Base-by-base conservation (phyloP, 2,888 invertebrate genomes). In the Oxytorus armatus region DNA sequence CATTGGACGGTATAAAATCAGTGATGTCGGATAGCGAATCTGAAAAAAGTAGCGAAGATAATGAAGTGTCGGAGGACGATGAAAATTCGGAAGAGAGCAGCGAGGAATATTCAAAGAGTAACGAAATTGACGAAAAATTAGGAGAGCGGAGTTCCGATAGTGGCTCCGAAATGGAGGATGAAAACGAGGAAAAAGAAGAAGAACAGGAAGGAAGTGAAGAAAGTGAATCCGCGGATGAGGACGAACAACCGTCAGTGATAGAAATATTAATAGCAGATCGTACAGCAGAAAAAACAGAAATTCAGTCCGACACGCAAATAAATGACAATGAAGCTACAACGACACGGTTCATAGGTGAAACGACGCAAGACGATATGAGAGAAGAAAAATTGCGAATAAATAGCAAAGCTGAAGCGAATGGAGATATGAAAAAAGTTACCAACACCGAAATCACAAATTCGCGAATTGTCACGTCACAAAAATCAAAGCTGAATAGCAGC, bases 1-100 rank as follows among this genome's bases (percentile, higher is more conserved):
- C 91, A n/a, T 77, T 92, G 42, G 87, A 87, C 47, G 86, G 89
- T 68, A 90, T 92, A 18, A 91, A 90, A 80, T 89, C 90, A 0
- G 89, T 90, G 61, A 86, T 92, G 81, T 90, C 92, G 7, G 90
- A 91, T 36, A 89, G 89, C 33, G 89, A 89, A 21, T 77, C 79
- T 2, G 86, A 85, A 21, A 88, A 89, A 47, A 84, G 84, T 23
- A 61, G 70, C 51, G 79, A 85, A 33, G 79, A 82, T 21, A 51
- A 79, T 11, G 70, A 79, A 33, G 77, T 77, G 8, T 85, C 89
- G 69, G 88, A 88, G 39, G 88, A 86, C 86, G 7, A 82, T 74
- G 51, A 87, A 84, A 81, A 79, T 86, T 70, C 85, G 83, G 75
- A 77, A 84, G 33, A 63, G 10, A 51, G 36, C 51, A 51, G 36